phyloP scores from a whole-genome alignment of 2,797 vertebrate species.

The Phataginus tricuspis region DNA sequence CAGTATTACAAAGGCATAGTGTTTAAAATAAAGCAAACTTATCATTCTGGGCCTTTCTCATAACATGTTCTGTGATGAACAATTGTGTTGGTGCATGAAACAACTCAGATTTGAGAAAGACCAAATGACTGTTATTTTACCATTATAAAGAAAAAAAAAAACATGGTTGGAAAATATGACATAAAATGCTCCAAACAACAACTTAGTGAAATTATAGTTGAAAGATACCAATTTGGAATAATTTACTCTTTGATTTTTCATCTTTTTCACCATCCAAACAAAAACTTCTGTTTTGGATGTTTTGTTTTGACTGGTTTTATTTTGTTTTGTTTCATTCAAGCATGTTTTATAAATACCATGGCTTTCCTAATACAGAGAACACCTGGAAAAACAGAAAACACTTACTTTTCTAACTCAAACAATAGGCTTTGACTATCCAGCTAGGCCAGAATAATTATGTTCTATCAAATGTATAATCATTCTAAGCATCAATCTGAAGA shows the following conservation, averaged over 20 bases:
- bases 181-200: slow-evolving; percentile 63
- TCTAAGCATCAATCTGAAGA: background rate
- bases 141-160: slow-evolving; percentile 58
- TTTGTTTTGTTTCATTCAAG: slow-evolving; percentile 47
- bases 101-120: slow-evolving; percentile 65
- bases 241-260: slow-evolving; percentile 71
- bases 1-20: background rate
- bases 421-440: background rate
- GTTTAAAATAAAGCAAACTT: slow-evolving; percentile 47
- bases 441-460: background rate
- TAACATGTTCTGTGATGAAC: slow-evolving; percentile 1
- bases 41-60: background rate
- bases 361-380: slow-evolving; percentile 1
- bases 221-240: slow-evolving; percentile 73
- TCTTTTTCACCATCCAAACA: slow-evolving; percentile 59
- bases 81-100: slow-evolving; percentile 49
- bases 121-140: slow-evolving; percentile 66
- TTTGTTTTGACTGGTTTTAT: background rate
- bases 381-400: slow-evolving; percentile 17
- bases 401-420: slow-evolving; percentile 34
- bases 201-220: slow-evolving; percentile 61
- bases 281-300: slow-evolving; percentile 40
- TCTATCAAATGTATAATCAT: background rate
- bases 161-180: slow-evolving; percentile 41
- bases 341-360: slow-evolving; percentile 33